A percentile compares a stretch with the other conserved stretches of the same genome.
phyloP scores from a whole-genome alignment of 2,113 vertebrate species.

The Larimichthys crocea region DNA sequence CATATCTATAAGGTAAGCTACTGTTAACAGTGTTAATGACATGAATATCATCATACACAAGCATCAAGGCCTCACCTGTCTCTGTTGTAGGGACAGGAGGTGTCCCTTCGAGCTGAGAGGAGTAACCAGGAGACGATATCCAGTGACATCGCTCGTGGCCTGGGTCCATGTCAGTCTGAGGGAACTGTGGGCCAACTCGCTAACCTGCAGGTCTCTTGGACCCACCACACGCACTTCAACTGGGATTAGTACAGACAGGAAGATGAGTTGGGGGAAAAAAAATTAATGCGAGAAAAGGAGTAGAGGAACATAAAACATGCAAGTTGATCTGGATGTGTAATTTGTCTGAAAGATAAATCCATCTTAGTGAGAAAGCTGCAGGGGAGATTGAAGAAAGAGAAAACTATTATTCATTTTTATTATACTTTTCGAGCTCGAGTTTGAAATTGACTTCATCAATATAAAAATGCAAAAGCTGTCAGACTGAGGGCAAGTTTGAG shows the following conservation, averaged over 20 bases:
- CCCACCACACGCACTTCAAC: slow-evolving; percentile 80
- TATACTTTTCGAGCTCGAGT: background rate
- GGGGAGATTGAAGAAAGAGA: slow-evolving; percentile 24
- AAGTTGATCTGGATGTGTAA: background rate
- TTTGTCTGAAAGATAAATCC: slow-evolving; percentile 17
- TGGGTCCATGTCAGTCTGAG: slow-evolving; percentile 87
- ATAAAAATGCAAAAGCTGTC: slow-evolving; percentile 26
- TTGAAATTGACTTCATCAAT: slow-evolving; percentile 15
- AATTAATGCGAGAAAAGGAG: background rate
- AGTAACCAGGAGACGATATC: slow-evolving; percentile 83
- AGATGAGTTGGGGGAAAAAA: background rate
- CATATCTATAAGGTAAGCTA: background rate
- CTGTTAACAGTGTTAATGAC: background rate
- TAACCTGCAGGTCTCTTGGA: slow-evolving; percentile 86
- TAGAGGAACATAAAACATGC: background rate
- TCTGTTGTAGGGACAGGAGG: slow-evolving; percentile 60
- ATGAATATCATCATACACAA: background rate
- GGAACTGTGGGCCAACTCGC: slow-evolving; percentile 84
- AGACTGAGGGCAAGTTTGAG: background rate
- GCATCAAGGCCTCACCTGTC: slow-evolving; percentile 77
- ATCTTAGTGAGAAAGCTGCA: slow-evolving; percentile 12
- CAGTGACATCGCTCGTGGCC: slow-evolving; percentile 86
- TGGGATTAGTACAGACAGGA: slow-evolving; percentile 42
- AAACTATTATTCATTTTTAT: slow-evolving; percentile 20
- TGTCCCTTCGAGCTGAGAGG: slow-evolving; percentile 77